Base-by-base conservation (phyloP, 2,113 vertebrate species). In the Ammodytes marinus region DNA sequence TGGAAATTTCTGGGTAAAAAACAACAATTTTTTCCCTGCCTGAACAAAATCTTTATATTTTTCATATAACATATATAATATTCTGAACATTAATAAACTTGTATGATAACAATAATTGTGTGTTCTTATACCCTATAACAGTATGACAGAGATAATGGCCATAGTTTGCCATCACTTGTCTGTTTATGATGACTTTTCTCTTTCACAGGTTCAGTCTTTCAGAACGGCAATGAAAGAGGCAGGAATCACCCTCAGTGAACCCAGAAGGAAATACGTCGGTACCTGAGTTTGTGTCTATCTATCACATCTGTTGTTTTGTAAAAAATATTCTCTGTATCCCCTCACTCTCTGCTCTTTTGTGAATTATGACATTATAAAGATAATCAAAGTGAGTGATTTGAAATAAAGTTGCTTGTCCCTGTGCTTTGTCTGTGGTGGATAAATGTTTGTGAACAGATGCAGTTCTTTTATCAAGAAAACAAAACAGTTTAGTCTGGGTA, bases 231-330 rank as follows among this genome's bases (percentile, higher is more conserved):
- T 99, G 95, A 95, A 95, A 65, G 96, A 96, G 8, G 96, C 97
- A 13, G 98, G 98, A 9, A 91, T 99, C 0, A 43, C 86, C 52
- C 93, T 99, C 4, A 91, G 5, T 54, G 98, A 99, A 86, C 97
- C 97, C 11, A 94, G 89, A 69, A 95, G 96, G 59, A 96, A 97
- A 90, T 97, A 95, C 71, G 9, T 61, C 13, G 95, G 58, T 86
- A 58, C 71, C 17, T 89, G 82, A 86, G 19, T 71, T 50, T 60
- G 17, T 0, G 17, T 15, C 8, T 71, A 60, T 68, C 35, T 12
- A 1, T 81, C 54, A 42, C 17, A 13, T 54, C 35, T 45, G 10
- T 74, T 63, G 49, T 79, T 80, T 66, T 83, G 65, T 79, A 55
- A 74, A 72, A 27, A 79, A 69, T 46, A 1, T 52, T 6, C 6